Conservation (phyloP, 1,140 invertebrate genomes). For the Papilio xuthus region DNA sequence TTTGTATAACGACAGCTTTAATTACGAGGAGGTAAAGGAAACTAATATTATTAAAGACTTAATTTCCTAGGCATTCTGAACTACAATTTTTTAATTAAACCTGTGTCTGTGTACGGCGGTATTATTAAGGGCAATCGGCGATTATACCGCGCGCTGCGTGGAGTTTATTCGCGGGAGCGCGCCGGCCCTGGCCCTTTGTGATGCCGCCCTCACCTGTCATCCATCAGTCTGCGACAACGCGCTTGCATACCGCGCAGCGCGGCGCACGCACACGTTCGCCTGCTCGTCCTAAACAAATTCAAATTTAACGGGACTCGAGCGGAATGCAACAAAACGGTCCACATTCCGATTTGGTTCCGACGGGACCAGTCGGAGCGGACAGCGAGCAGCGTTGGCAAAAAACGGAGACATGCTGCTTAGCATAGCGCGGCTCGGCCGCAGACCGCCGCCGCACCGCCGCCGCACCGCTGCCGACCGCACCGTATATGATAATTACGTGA, state of each 20-base stretch:
- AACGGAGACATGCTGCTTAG: conserved; percentile 49
- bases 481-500: conserved; percentile 43
- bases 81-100: not conserved
- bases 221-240: conserved; percentile 76
- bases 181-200: conserved; percentile 60
- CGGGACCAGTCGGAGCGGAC: conserved; percentile 43
- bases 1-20: too few relatives aligned
- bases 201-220: conserved; percentile 79
- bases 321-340: conserved; percentile 76
- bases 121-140: conserved; percentile 49
- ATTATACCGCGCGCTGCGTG: not conserved
- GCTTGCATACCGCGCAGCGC: conserved; percentile 64
- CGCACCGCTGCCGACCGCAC: not conserved
- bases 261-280: conserved; percentile 47
- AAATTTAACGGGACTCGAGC: conserved; percentile 75
- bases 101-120: not conserved
- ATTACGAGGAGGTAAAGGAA: too few relatives aligned
- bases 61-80: not conserved
- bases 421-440: conserved; percentile 44
- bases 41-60: too few relatives aligned
- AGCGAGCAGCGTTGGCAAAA: conserved; percentile 49
- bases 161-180: not conserved
- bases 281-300: conserved; percentile 57
- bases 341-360: conserved; percentile 58
- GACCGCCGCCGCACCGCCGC: not conserved